Evolutionary conservation across 2,797 vertebrate species (phyloP).

Genomic region (Thunnus albacares): DNA sequence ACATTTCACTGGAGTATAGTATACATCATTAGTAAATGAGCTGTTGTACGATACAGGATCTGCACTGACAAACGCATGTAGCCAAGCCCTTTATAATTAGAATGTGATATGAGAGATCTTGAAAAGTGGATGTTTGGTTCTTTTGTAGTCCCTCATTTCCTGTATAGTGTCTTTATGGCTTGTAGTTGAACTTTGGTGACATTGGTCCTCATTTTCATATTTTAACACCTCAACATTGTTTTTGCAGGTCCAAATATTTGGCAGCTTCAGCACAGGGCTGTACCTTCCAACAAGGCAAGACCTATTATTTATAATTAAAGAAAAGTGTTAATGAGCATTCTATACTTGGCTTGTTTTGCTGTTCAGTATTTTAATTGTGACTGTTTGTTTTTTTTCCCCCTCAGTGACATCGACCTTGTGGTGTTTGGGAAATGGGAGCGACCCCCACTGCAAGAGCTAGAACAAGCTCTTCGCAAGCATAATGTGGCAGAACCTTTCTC

Average conservation of each 20-base stretch:
- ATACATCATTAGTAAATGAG: conserved; percentile 31
- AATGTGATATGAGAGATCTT: neutral
- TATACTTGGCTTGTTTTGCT: conserved; percentile 1
- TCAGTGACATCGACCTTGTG: conserved; percentile 97
- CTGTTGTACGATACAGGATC: neutral
- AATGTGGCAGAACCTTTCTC: conserved; percentile 95
- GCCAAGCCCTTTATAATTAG: neutral
- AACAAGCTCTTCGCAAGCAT: conserved; percentile 95
- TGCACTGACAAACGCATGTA: neutral
- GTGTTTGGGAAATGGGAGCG: conserved; percentile 98
- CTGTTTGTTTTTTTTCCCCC: conserved; percentile 31
- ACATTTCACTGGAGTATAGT: conserved; percentile 38
- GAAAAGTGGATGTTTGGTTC: neutral
- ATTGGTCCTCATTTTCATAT: neutral
- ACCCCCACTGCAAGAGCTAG: conserved; percentile 93
- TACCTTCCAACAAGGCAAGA: conserved; percentile 97
- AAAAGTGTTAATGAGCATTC: neutral
- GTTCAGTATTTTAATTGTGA: neutral
- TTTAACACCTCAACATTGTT: conserved; percentile 32
- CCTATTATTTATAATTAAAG: neutral
- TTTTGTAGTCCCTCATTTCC: neutral
- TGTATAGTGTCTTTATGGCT: neutral
- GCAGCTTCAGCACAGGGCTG: conserved; percentile 98
- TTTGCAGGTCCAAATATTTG: conserved; percentile 96
- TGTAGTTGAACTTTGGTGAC: neutral